Base-by-base conservation (phyloP, 2,888 invertebrate genomes). In the Drosophila buzzatii region DNA sequence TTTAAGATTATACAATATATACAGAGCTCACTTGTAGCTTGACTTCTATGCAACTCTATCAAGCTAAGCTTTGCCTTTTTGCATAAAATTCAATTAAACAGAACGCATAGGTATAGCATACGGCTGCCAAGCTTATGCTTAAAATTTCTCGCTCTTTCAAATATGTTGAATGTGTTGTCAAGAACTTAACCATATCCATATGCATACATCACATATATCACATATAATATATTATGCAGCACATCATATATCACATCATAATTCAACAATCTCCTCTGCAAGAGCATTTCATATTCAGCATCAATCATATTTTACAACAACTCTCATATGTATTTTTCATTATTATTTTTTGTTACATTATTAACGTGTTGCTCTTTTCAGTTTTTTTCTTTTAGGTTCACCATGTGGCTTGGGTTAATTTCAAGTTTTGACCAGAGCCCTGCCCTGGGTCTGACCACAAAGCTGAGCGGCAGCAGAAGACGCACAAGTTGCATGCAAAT, bases 401-500 rank as follows among this genome's bases (percentile, higher is more conserved):
- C 74, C 74, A 78, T 58, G 75, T 56, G 60, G 49, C 37, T 47
- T 47, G 60, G 71, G 71, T 66, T 71, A 89, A 85, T 85, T 85
- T 85, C 62, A 39, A 80, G 85, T 74, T 73, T 76, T 70, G 84
- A 72, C 70, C 70, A 27, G 76, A 70, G 20, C 57, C 44, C 16
- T 16, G 44, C 56, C 18, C 44, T 18, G 44, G 72, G 79, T 71
- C 77, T 85, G 90, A 89, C 85, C 90, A 82, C 85, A 88, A 76
- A 35, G 10, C 73, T 62, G 76, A 73, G 37, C 44, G 37, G 47
- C 58, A 51, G 49, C 49, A 45, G 44, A 63, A 55, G 67, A 60
- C 59, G 59, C 53, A 57, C 45, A 82, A 81, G 79, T 91, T 90
- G 91, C 91, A 91, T 91, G 91, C 84, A 82, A 84, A 90, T 90